A percentile compares a stretch with the other conserved stretches of the same genome.
phyloP scores from a whole-genome alignment of 2,888 invertebrate species.

The Epistrophe grossulariae region DNA sequence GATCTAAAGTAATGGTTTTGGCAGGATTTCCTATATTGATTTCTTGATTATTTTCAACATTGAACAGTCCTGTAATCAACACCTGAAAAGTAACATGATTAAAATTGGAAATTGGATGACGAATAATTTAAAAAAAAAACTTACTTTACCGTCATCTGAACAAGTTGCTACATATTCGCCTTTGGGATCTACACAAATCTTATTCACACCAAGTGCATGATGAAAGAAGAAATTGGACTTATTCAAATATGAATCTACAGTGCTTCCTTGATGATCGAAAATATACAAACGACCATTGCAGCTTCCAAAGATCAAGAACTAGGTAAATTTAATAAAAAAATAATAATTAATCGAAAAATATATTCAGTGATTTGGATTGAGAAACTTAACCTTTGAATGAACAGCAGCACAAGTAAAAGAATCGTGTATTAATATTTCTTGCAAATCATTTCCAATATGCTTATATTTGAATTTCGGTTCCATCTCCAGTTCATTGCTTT shows the following conservation, averaged over 20 bases:
- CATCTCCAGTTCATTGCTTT: conserved; percentile 85
- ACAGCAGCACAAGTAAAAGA: conserved; percentile 96
- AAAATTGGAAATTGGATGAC: neutral
- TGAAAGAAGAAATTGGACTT: conserved; percentile 88
- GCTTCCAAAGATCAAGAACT: conserved; percentile 96
- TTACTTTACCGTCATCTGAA: conserved; percentile 94
- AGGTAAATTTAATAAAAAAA: neutral
- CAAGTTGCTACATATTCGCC: conserved; percentile 97
- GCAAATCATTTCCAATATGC: conserved; percentile 93
- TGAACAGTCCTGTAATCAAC: conserved; percentile 94
- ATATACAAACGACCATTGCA: conserved; percentile 95
- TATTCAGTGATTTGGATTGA: neutral
- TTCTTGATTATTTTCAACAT: conserved; percentile 91
- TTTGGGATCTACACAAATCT: conserved; percentile 95
- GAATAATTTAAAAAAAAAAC: conserved; percentile 13
- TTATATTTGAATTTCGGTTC: conserved; percentile 97
- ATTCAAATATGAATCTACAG: conserved; percentile 85
- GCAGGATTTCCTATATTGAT: conserved; percentile 92
- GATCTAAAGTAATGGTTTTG: conserved; percentile 94
- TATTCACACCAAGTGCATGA: conserved; percentile 96
- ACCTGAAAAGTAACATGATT: conserved; percentile 83
- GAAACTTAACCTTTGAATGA: conserved; percentile 90
- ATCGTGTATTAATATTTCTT: conserved; percentile 92
- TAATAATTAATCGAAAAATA: neutral
- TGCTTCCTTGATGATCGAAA: conserved; percentile 96